Conservation (phyloP, 2,113 vertebrate genomes). For the Hoplias malabaricus region DNA sequence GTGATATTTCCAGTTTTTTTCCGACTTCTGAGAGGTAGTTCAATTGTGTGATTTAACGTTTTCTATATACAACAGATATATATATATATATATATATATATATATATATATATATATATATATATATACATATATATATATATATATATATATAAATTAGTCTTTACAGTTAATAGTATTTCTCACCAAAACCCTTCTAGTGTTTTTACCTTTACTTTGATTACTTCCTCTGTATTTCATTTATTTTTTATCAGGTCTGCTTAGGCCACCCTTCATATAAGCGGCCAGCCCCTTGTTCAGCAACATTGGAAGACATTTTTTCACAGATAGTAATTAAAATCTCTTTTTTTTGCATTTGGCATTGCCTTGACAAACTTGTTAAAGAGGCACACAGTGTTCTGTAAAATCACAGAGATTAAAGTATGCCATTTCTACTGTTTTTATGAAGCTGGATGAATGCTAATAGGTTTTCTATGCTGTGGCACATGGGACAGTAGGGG, state of each 20-base stretch:
- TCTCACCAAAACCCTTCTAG: not conserved
- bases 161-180: no score
- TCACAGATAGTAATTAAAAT: constrained; percentile 24
- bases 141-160: no score
- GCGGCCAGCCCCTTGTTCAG: not conserved
- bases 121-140: no score
- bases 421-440: not conserved
- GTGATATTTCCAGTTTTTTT: no score
- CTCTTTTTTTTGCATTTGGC: not conserved
- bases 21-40: no score
- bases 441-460: not conserved
- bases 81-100: no score
- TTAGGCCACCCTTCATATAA: not conserved
- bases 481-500: not conserved
- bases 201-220: not conserved
- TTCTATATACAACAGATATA: no score
- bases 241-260: not conserved
- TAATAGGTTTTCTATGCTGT: not conserved
- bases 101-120: no score
- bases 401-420: not conserved
- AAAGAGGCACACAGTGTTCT: not conserved
- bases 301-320: constrained; percentile 1
- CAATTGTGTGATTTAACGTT: no score
- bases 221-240: not conserved
- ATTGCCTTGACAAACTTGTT: not conserved